Base-by-base conservation (phyloP, 2,888 invertebrate species). In the Dromius quadrimaculatus region DNA sequence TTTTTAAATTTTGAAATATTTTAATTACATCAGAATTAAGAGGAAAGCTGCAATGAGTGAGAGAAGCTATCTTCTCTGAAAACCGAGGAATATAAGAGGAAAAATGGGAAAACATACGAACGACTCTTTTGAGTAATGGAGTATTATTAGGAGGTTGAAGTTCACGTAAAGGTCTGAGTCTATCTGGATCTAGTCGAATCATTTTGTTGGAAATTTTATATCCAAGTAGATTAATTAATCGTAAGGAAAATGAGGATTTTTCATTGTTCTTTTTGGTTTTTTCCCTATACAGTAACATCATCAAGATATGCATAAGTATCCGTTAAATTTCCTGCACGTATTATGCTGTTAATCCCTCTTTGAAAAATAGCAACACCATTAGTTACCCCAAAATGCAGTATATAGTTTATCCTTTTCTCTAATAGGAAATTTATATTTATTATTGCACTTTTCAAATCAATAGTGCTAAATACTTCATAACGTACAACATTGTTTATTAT, bases 371-470 rank as follows among this genome's bases (percentile, higher is more conserved):
- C 36, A 36, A 36, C 36, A 36, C 36, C 36, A 36, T 36, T 36
- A 36, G 36, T 36, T 36, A 36, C 36, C n/a, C 36, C 36, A 36
- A 36, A 36, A 36, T 36, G 4, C 28, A 28, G 28, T 28, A 28
- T 28, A 28, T 28, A 28, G 28, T 28, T 8, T 28, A 28, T 28
- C 4, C 11, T 36, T 36, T 36, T 2, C 36, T 36, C 11, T 9
- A n/a, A 36, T 36, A n/a, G 36, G 36, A 11, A 36, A 36, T 11
- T 36, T 9, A 36, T 36, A 9, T n/a, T 36, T n/a, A n/a, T n/a
- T n/a, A n/a, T n/a, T 36, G 36, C 2, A 36, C 36, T 36, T 36
- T 36, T 36, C 2, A 36, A 36, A 36, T 36, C 2, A n/a, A 36
- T 5, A 2, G 36, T 36, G 11, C 36, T 36, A 2, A 5, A 36